These are phyloP conservation scores for Dendroctonus ponderosae DNA, from an alignment of 1,140 invertebrate species.

Conservation along the genomic window DNA sequence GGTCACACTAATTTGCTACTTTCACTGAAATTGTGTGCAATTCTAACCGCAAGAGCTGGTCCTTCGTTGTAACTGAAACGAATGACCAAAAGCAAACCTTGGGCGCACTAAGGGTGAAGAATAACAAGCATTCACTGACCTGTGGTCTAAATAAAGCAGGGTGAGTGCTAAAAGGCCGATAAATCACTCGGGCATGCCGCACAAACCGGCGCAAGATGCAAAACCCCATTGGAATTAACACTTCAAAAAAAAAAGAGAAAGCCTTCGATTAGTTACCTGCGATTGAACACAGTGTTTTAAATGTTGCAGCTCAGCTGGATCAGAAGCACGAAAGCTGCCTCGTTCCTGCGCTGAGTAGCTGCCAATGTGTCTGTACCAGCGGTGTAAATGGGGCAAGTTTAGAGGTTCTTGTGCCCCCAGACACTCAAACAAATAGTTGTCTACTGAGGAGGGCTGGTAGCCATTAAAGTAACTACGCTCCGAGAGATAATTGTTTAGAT, in stretches of 20 bases:
- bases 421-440: constrained; percentile 53
- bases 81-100: constrained; percentile 4
- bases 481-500: constrained; percentile 52
- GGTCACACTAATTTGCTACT: too few species aligned
- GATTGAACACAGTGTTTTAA: constrained; percentile 7
- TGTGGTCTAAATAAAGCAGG: constrained; percentile 39
- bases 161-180: constrained; percentile 34
- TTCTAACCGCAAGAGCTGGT: neutral
- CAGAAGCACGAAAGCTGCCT: constrained; percentile 31
- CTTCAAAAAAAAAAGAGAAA: constrained; percentile 39
- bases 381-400: constrained; percentile 53
- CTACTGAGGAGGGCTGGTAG: constrained; percentile 55
- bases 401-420: constrained; percentile 47
- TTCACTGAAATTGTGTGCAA: neutral
- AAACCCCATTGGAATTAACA: constrained; percentile 35
- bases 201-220: constrained; percentile 34
- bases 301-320: constrained; percentile 1
- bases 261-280: constrained; percentile 35
- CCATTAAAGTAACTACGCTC: constrained; percentile 59
- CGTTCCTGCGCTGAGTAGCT: constrained; percentile 57
- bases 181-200: constrained; percentile 38
- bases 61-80: constrained; percentile 1
- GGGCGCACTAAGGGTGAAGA: constrained; percentile 7
- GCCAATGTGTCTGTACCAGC: constrained; percentile 62
- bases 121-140: constrained; percentile 45